A percentile compares a stretch with the other conserved stretches of the same genome.
These are phyloP conservation scores for Eumaeus atala DNA, from an alignment of 1,140 invertebrate species.

Conservation along the genomic window DNA sequence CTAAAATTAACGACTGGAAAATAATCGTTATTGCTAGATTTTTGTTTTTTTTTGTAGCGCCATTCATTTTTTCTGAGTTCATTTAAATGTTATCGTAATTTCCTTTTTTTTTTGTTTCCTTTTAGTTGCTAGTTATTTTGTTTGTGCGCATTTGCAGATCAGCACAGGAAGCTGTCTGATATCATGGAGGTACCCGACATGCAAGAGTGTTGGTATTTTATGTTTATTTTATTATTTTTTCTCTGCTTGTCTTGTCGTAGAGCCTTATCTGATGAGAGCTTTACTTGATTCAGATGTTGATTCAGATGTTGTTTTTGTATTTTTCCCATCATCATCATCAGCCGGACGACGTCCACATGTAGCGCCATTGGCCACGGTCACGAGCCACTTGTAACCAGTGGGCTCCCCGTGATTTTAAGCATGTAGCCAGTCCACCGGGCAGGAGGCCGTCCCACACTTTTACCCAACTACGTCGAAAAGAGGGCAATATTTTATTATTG, in stretches of 20 bases:
- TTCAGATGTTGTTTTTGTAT: too few species aligned
- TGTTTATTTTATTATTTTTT: slow-evolving; percentile 32
- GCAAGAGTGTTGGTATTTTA: slow-evolving; percentile 63
- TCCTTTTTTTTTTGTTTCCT: slow-evolving; percentile 31
- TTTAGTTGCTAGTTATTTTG: slow-evolving; percentile 37
- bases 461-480: too few species aligned
- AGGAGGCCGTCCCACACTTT: too few species aligned
- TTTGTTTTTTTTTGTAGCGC: background rate
- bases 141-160: slow-evolving; percentile 50
- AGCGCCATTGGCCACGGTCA: too few species aligned
- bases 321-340: too few species aligned
- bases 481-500: too few species aligned
- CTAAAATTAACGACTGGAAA: too few species aligned
- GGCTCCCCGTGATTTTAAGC: too few species aligned
- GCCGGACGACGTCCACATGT: too few species aligned
- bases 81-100: slow-evolving; percentile 1
- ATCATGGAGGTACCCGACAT: slow-evolving; percentile 63
- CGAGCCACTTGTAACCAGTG: too few species aligned
- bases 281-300: too few species aligned
- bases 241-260: background rate
- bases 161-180: slow-evolving; percentile 49
- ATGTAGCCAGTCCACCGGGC: too few species aligned
- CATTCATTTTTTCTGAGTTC: background rate
- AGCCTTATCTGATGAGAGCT: background rate
- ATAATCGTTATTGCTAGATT: slow-evolving; percentile 4